Percentiles rank a stretch among this genome's conserved stretches.
These are phyloP conservation scores for Illadopsis cleaveri DNA, from an alignment of 2,113 vertebrate species.

Conservation along the genomic window DNA sequence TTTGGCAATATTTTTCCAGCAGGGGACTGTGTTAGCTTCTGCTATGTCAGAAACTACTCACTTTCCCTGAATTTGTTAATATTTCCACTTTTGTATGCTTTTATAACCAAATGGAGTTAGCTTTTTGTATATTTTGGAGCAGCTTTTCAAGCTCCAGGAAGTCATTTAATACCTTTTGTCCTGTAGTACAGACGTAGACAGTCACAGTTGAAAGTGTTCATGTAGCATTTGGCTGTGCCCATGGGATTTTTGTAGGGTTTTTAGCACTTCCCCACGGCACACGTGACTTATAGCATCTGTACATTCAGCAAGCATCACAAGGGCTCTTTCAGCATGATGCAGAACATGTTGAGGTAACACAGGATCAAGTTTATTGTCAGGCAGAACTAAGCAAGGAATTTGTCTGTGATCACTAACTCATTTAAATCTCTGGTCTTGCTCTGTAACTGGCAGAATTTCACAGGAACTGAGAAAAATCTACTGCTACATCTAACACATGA, in stretches of 20 bases:
- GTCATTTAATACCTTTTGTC: neutral
- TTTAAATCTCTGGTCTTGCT: neutral
- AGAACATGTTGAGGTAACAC: neutral
- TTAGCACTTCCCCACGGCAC: accelerated
- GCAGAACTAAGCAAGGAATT: neutral
- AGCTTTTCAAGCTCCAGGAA: neutral
- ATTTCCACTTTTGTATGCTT: neutral
- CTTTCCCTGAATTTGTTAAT: neutral
- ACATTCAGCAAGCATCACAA: neutral
- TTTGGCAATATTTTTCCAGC: conserved; percentile 33
- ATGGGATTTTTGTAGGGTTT: neutral
- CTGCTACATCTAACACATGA: neutral
- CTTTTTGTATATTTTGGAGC: neutral
- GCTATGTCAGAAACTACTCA: neutral
- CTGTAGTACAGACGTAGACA: neutral
- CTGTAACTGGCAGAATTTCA: neutral
- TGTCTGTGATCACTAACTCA: neutral
- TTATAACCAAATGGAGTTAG: neutral
- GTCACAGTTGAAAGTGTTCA: neutral
- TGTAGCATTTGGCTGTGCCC: neutral
- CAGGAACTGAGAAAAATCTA: neutral
- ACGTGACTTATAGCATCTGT: accelerated
- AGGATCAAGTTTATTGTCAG: neutral
- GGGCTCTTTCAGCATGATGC: neutral
- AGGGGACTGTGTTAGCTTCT: conserved; percentile 52